Percentiles rank a stretch among this genome's conserved stretches.
Conservation (phyloP, 2,113 vertebrate genomes). For the Ptyas mucosa region DNA sequence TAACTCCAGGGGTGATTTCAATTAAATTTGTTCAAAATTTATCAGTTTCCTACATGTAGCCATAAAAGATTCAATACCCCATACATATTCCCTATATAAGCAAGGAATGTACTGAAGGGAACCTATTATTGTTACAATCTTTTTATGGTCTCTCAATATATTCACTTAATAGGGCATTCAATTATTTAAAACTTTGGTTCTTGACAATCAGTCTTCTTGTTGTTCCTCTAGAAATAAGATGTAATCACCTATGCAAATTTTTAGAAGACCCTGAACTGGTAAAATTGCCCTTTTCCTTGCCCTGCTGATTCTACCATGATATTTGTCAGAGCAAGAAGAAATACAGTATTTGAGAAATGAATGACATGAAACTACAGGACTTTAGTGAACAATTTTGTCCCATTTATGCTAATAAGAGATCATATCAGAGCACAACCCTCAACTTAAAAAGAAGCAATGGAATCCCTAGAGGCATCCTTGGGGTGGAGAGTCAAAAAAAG, state of each 20-base stretch:
- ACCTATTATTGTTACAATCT: constrained; percentile 65
- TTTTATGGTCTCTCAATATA: constrained; percentile 60
- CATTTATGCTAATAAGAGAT: neutral
- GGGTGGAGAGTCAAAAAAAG: neutral
- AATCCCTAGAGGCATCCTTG: neutral
- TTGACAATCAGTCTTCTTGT: constrained; percentile 23
- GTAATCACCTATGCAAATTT: constrained; percentile 43
- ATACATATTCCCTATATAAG: constrained; percentile 56
- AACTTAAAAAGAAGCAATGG: neutral
- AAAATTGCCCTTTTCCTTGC: constrained; percentile 37
- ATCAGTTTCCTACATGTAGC: constrained; percentile 71
- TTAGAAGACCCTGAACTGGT: constrained; percentile 16
- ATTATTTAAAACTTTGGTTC: constrained; percentile 53
- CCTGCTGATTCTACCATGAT: neutral
- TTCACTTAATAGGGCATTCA: constrained; percentile 59
- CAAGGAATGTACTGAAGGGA: constrained; percentile 50
- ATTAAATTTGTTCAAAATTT: constrained; percentile 78
- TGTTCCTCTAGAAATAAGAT: constrained; percentile 29
- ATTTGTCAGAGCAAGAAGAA: constrained; percentile 24
- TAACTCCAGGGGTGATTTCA: constrained; percentile 76
- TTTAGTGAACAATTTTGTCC: rapidly evolving
- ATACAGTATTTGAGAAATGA: constrained; percentile 14
- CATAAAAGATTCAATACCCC: constrained; percentile 76
- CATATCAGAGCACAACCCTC: neutral
- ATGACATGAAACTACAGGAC: neutral